These are phyloP conservation scores for Pangasius djambal DNA, from an alignment of 2,797 vertebrate genomes.

Conservation along the genomic window DNA sequence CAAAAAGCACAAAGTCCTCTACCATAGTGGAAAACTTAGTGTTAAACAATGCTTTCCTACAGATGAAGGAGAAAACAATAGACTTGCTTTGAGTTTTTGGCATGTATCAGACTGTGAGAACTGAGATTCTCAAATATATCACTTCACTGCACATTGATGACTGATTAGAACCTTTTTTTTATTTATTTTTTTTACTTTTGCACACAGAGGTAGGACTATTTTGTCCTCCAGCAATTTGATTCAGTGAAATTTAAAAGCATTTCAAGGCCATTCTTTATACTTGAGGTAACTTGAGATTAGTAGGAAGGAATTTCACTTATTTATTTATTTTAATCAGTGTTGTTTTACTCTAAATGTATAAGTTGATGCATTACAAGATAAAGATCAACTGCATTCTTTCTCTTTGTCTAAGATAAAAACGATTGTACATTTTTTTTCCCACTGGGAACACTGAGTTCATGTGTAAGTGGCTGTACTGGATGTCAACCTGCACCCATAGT, in stretches of 20 bases:
- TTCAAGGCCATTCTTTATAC: not conserved
- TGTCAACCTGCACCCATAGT: not conserved
- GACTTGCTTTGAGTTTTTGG: too few relatives aligned
- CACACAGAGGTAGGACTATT: too few relatives aligned
- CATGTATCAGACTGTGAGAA: too few relatives aligned
- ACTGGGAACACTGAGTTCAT: not conserved
- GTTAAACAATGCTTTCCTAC: not conserved
- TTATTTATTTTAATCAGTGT: not conserved
- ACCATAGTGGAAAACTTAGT: not conserved
- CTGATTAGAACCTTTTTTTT: too few relatives aligned
- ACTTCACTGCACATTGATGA: too few relatives aligned
- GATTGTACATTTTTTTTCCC: not conserved
- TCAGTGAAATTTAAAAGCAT: not conserved
- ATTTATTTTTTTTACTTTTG: too few relatives aligned
- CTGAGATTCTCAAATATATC: too few relatives aligned
- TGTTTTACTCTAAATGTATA: not conserved
- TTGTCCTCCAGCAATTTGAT: not conserved
- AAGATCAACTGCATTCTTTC: not conserved
- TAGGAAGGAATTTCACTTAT: not conserved
- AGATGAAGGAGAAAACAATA: too few relatives aligned
- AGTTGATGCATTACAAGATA: not conserved
- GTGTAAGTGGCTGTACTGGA: not conserved
- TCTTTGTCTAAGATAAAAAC: not conserved
- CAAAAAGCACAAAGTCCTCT: not conserved
- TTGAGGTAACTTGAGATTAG: not conserved